phyloP scores from a whole-genome alignment of 1,140 invertebrate species.

The Cecropterus lyciades region DNA sequence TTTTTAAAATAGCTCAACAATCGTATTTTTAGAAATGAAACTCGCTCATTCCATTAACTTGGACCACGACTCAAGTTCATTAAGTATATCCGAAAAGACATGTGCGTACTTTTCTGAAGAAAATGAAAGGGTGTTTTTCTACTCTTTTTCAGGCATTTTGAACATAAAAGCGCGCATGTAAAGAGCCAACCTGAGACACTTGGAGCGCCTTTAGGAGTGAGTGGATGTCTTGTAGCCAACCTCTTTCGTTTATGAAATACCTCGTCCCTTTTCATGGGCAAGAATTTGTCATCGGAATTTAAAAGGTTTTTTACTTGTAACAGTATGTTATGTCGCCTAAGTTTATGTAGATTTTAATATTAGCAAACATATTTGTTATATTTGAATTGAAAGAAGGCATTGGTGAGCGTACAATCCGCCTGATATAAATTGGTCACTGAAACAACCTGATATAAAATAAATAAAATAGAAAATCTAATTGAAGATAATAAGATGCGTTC shows the following conservation, averaged over 20 bases:
- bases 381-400: too few relatives aligned
- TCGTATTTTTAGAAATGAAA: background rate
- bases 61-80: constrained; percentile 32
- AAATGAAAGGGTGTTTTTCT: constrained; percentile 32
- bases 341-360: too few relatives aligned
- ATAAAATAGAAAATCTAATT: too few relatives aligned
- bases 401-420: too few relatives aligned
- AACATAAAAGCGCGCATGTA: constrained; percentile 30
- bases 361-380: too few relatives aligned
- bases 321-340: too few relatives aligned
- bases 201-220: constrained; percentile 23
- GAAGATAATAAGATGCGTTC: too few relatives aligned
- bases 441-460: too few relatives aligned
- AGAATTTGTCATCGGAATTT: constrained; percentile 22
- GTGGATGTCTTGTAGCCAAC: constrained; percentile 17
- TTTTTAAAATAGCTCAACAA: too few relatives aligned
- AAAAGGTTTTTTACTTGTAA: background rate
- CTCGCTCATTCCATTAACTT: constrained; percentile 5
- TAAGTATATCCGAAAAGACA: constrained; percentile 41
- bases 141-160: constrained; percentile 32
- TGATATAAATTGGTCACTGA: too few relatives aligned
- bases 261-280: constrained; percentile 11
- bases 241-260: constrained; percentile 25
- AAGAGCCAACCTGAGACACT: constrained; percentile 30
- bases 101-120: constrained; percentile 35